These are phyloP conservation scores for Pitta sordida DNA, from an alignment of 2,113 vertebrate species.

Conservation along the genomic window DNA sequence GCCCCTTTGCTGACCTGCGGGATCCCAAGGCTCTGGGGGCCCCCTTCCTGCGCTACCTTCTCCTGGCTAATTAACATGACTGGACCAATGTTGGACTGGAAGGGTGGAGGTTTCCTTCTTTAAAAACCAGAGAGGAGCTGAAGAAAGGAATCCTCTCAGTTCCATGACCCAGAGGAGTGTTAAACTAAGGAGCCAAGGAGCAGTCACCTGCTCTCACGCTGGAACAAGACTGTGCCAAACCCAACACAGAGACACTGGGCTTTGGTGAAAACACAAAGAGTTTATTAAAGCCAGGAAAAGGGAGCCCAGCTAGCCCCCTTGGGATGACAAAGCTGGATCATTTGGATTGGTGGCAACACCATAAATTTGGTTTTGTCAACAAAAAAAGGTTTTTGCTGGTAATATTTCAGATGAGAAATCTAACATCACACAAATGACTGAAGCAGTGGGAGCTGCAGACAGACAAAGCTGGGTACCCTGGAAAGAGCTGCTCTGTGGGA, in stretches of 20 bases:
- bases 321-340: background rate
- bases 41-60: accelerated
- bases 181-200: too few relatives aligned
- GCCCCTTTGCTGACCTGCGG: accelerated
- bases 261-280: background rate
- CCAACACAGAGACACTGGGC: background rate
- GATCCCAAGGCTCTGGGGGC: background rate
- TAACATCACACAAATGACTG: accelerated
- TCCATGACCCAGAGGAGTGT: background rate
- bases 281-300: slow-evolving; percentile 11
- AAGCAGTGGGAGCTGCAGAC: background rate
- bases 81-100: background rate
- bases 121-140: background rate
- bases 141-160: background rate
- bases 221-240: background rate
- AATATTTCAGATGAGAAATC: background rate
- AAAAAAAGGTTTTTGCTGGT: background rate
- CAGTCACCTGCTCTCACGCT: background rate
- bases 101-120: background rate
- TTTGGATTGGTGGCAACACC: background rate
- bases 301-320: background rate
- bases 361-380: background rate
- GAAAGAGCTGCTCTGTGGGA: background rate
- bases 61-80: background rate
- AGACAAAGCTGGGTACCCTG: background rate